These are phyloP conservation scores for Pseudomyrmex dendroicus DNA, from an alignment of 1,140 invertebrate species.

Conservation along the genomic window DNA sequence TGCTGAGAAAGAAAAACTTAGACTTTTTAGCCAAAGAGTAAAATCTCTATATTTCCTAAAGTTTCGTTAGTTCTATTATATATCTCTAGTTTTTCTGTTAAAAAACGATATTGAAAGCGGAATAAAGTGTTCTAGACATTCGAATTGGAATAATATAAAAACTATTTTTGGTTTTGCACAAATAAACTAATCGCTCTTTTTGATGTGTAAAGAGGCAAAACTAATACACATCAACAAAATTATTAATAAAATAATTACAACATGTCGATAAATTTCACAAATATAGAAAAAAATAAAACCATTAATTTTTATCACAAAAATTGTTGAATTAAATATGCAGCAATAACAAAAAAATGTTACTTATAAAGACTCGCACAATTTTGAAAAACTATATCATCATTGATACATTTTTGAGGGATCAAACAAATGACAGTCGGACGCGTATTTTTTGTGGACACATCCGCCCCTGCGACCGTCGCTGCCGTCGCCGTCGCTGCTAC, in stretches of 20 bases:
- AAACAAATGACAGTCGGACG: background rate
- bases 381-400: too few relatives aligned
- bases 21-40: background rate
- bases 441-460: background rate
- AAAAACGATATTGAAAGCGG: background rate
- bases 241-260: background rate
- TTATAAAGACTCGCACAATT: too few relatives aligned
- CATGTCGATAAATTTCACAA: background rate
- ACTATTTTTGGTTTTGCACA: too few relatives aligned
- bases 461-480: constrained; percentile 22
- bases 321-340: too few relatives aligned
- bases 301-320: background rate
- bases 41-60: background rate
- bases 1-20: background rate
- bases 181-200: too few relatives aligned
- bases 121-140: background rate
- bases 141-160: background rate
- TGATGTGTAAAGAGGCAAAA: background rate
- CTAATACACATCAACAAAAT: background rate
- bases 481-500: background rate
- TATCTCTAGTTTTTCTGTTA: constrained; percentile 22
- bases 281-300: too few relatives aligned
- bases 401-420: background rate
- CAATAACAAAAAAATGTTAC: background rate
- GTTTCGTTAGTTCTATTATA: constrained; percentile 52